Evolutionary conservation across 35 echinoderm and acorn worm genomes (phyloP), one percentile per base, ranked within the genome.

Genomic region (Heliocidaris tuberculata): DNA sequence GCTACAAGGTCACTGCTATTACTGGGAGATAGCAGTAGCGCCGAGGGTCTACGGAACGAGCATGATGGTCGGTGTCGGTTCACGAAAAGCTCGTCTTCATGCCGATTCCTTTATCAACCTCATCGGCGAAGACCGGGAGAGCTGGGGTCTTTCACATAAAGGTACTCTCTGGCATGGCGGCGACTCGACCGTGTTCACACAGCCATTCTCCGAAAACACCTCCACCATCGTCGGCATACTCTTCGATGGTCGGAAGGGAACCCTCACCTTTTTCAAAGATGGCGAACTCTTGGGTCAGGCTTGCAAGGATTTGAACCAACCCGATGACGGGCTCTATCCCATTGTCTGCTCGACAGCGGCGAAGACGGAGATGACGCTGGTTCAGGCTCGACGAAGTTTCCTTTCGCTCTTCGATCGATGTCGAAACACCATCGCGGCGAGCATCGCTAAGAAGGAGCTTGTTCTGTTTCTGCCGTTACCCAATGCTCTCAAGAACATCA

Each of bases 1-100:
- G 13, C 54, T 94, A 27, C 61, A 85, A 94, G 95, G 94, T 48
- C 94, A 95, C 16, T 94, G 95, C 59, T 96, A 95, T 29, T 99
- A 97, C 86, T 97, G 98, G 96, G 98, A 99, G 95, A 86, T 97
- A 7, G 32, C 52, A 2, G 78, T 99, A 0, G 86, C 95, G 0
- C 95, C 91, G 31, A 94, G 96, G 19, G 94, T 97, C 50, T 99
- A 96, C 59, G 98, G 98, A 17, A 99, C 98, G 0, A 97, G 95
- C 94, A 99, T 97, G 94, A 99, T 99, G 98, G 90, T 99, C 42
- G 98, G 96, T 6, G 93, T 99, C 35, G 98, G 96, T 7, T 97
- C 98, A 31, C 97, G 90, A 31, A 61, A 94, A 54, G 85, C 96
- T 32, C 92, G 98, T 60, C 94, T 97, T 19, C 96, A 99, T 85